Evolutionary conservation across 1,140 invertebrate species (phyloP), one percentile per base, ranked within the genome.

Genomic region (Nautilus pompilius): DNA sequence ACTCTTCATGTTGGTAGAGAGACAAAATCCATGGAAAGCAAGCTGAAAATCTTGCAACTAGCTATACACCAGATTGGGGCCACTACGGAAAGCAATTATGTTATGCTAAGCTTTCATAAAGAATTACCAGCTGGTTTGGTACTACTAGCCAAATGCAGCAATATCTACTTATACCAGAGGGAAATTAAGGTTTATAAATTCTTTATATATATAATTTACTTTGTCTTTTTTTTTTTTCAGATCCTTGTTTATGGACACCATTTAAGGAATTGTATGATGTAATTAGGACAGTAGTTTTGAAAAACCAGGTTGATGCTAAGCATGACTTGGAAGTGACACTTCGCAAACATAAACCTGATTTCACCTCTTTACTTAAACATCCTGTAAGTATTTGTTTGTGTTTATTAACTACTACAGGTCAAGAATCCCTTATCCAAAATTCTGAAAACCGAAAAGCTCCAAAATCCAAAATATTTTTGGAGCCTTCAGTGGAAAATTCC

Each of bases 331-430:
- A 93, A 79, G 87, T 90, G 63, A 85, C 88, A 30, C 79, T 97
- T 22, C 85, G 89, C 54, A 89, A 90, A 77, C 89, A 95, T 75
- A 91, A 92, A 79, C 91, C 93, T 67, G 92, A 91, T 81, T 96
- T 96, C 82, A 86, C 93, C n/a, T 88, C 89, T 29, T 81, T 97
- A 17, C 82, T 96, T 13, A 90, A 91, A 78, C 93, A 94, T 84
- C 91, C 92, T 65, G 93, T 95, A 87, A 88, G 88, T 86, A 55
- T 54, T 80, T 83, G 71, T 41, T 48, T 60, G 2, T 62, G 15
- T 58, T 53, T 53, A n/a, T n/a, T n/a, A n/a, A n/a, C n/a, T n/a
- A n/a, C n/a, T n/a, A n/a, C n/a, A n/a, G n/a, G n/a, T n/a, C n/a
- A n/a, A n/a, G n/a, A n/a, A n/a, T n/a, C n/a, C n/a, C n/a, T n/a